Evolutionary conservation across 2,797 vertebrate species (phyloP).

Genomic region (Euphonia xanthogaster): DNA sequence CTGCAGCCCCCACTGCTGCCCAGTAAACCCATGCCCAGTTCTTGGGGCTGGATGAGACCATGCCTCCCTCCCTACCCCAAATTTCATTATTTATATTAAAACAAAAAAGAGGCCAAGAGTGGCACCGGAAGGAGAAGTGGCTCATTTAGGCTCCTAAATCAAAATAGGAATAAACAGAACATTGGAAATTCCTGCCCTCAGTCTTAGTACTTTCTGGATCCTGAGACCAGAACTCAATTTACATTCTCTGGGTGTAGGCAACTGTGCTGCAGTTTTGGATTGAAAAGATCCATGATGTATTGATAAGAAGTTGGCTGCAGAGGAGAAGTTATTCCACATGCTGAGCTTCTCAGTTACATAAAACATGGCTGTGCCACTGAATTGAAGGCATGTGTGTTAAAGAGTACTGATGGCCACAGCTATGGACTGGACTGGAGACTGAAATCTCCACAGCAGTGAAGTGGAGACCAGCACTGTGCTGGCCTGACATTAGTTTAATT

Average conservation of each 20-base stretch:
- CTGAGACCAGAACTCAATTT: neutral
- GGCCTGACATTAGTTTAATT: neutral
- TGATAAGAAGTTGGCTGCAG: neutral
- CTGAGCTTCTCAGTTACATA: neutral
- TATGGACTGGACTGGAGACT: fast-evolving
- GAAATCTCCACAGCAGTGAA: neutral
- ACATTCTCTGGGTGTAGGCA: neutral
- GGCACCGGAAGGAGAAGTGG: neutral
- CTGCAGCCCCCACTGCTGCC: neutral
- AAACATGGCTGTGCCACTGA: neutral
- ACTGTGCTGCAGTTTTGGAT: neutral
- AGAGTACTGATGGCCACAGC: fast-evolving
- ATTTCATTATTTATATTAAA: neutral
- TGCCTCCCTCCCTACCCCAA: neutral
- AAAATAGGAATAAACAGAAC: neutral
- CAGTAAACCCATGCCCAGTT: neutral
- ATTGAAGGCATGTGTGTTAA: neutral
- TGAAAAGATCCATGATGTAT: neutral
- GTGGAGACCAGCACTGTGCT: neutral
- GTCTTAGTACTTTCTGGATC: neutral
- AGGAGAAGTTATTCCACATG: neutral
- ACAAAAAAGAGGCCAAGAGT: neutral
- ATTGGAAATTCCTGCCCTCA: neutral
- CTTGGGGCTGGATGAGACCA: neutral
- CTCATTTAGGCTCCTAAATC: neutral